Evolutionary conservation across 92 coral and sea anemone genomes (phyloP), one percentile per base, ranked within the genome.

Genomic region (Parazoanthus darwini): DNA sequence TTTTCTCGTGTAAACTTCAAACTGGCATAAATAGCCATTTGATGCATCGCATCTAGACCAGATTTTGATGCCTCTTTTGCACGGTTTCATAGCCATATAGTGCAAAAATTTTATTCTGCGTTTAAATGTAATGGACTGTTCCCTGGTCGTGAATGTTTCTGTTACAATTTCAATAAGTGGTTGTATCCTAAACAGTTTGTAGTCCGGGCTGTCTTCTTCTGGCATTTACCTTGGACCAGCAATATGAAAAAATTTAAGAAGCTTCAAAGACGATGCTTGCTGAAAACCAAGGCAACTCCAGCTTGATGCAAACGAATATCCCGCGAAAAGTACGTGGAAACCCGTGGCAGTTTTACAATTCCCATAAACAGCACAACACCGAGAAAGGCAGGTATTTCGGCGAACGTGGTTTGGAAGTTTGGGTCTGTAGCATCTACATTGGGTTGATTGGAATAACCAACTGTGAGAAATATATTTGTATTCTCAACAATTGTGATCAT

Each of bases 21-120:
- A 78, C 56, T 87, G 82, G 81, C 83, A 86, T 59, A 86, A 78
- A 86, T 86, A 86, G 20, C 89, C 89, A 86, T 86, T 87, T 36
- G 85, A 75, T 56, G 84, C 74, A 72, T 85, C 80, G 66, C 88
- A 71, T 35, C 51, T 39, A 43, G 58, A 26, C 75, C 86, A 82
- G 63, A 82, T 82, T 25, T 82, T 54, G 18, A 82, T 82, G 68
- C 86, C 75, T 48, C 5, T 66, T 58, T 83, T 36, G 33, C 87
- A 63, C 16, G 75, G 78, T 83, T 67, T 70, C 87, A 63, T 70
- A 4, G 88, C 80, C 88, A 85, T 85, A 85, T 72, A 82, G 1
- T 82, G 77, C 2, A 59, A 42, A 66, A 82, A 59, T 14, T 43
- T 73, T 16, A 71, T 29, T 54, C 56, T 8, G 1, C 86, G 75